Conservation (phyloP, 2,888 invertebrate genomes). For the Pelosia muscerda region DNA sequence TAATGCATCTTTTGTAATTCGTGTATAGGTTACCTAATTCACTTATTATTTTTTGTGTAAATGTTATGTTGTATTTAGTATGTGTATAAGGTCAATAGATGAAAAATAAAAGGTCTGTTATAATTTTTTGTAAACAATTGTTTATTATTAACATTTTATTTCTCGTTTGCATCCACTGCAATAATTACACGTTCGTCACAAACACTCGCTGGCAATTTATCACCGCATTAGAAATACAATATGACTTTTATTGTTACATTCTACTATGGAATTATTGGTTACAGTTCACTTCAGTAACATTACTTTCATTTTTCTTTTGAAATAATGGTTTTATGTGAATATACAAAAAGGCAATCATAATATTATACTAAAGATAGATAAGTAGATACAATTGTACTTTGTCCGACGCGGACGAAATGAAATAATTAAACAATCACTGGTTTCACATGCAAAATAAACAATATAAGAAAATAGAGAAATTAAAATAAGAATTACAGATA, state of each 20-base stretch:
- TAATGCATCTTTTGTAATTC: no score
- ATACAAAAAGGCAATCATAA: slow-evolving; percentile 73
- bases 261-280: slow-evolving; percentile 81
- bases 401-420: slow-evolving; percentile 62
- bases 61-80: no score
- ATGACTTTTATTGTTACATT: slow-evolving; percentile 81
- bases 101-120: slow-evolving; percentile 70
- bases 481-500: slow-evolving; percentile 66
- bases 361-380: slow-evolving; percentile 52
- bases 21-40: no score
- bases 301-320: slow-evolving; percentile 86
- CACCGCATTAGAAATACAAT: slow-evolving; percentile 78
- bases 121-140: slow-evolving; percentile 88
- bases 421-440: slow-evolving; percentile 64
- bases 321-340: slow-evolving; percentile 77
- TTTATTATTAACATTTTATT: slow-evolving; percentile 88
- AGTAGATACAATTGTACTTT: slow-evolving; percentile 67
- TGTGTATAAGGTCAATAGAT: background rate
- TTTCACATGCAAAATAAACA: slow-evolving; percentile 77
- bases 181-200: slow-evolving; percentile 80
- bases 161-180: slow-evolving; percentile 80
- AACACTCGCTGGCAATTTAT: slow-evolving; percentile 76
- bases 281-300: slow-evolving; percentile 67
- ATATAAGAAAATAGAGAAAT: slow-evolving; percentile 74
- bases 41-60: background rate